Conservation (phyloP, 2,797 vertebrate species). For the Coccyzus lansbergi region DNA sequence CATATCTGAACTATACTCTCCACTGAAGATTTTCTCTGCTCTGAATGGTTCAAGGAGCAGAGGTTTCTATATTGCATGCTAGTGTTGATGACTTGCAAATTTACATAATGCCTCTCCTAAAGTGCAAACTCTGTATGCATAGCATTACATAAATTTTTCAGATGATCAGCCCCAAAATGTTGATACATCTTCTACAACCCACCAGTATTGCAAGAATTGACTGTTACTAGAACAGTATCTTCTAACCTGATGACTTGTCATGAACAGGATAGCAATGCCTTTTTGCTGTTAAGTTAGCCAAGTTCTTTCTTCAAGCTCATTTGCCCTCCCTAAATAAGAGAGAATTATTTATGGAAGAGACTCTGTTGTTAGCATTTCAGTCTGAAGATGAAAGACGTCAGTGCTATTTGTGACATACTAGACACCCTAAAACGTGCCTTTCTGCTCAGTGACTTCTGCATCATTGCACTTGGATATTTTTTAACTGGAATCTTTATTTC, state of each 20-base stretch:
- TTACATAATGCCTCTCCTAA: neutral
- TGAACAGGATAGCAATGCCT: neutral
- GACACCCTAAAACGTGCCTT: neutral
- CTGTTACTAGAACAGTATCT: neutral
- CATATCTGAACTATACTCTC: neutral
- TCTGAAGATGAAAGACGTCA: conserved; percentile 28
- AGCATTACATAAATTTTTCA: neutral
- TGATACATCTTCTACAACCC: neutral
- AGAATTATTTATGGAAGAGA: conserved; percentile 54
- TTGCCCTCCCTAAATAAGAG: conserved; percentile 37
- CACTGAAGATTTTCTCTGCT: neutral
- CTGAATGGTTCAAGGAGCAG: neutral
- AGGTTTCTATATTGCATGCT: neutral
- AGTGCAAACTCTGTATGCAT: neutral
- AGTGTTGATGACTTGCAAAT: neutral
- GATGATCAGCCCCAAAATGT: neutral
- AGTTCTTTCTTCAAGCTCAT: conserved; percentile 14
- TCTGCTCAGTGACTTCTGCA: neutral
- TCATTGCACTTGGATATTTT: neutral
- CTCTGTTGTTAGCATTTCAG: conserved; percentile 4
- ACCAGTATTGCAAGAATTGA: neutral
- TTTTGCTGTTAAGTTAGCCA: conserved; percentile 47
- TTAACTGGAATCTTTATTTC: neutral
- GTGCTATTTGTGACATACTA: neutral
- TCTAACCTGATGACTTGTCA: neutral